These are phyloP conservation scores for Hermetia illucens DNA, from an alignment of 1,140 invertebrate species.

Conservation along the genomic window DNA sequence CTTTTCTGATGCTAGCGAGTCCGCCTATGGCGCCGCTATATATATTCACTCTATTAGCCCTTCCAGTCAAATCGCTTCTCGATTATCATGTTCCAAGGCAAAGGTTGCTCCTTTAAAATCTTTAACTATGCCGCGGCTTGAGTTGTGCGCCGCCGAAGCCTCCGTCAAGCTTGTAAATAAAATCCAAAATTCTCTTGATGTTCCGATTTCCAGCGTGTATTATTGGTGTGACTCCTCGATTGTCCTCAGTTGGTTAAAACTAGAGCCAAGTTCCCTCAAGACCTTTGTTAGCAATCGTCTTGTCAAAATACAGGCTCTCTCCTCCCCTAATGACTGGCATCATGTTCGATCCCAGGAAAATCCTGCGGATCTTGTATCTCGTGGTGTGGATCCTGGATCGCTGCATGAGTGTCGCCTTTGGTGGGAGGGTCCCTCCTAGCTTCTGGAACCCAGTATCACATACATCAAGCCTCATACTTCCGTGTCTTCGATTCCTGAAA, in stretches of 20 bases:
- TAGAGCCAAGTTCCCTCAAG: slow-evolving; percentile 3
- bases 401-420: slow-evolving; percentile 8
- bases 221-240: slow-evolving; percentile 14
- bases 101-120: slow-evolving; percentile 27
- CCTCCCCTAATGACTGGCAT: slow-evolving; percentile 8
- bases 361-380: slow-evolving; percentile 20
- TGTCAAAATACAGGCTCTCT: slow-evolving; percentile 7
- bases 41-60: slow-evolving; percentile 14
- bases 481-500: too few species aligned
- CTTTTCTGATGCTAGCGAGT: slow-evolving; percentile 27
- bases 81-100: slow-evolving; percentile 24
- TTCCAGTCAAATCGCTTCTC: slow-evolving; percentile 7
- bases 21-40: slow-evolving; percentile 24
- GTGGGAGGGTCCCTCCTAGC: slow-evolving; percentile 11
- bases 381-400: slow-evolving; percentile 8
- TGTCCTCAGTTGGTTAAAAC: slow-evolving; percentile 11
- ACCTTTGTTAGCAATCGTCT: slow-evolving; percentile 11
- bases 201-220: neutral
- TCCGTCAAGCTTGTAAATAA: slow-evolving; percentile 12
- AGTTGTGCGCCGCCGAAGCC: slow-evolving; percentile 21
- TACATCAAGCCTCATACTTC: too few species aligned
- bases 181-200: slow-evolving; percentile 4
- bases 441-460: neutral
- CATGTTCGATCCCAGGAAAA: slow-evolving; percentile 15
- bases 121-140: slow-evolving; percentile 21